Base-by-base conservation (phyloP, 2,113 vertebrate species). In the Thalassoma bifasciatum region DNA sequence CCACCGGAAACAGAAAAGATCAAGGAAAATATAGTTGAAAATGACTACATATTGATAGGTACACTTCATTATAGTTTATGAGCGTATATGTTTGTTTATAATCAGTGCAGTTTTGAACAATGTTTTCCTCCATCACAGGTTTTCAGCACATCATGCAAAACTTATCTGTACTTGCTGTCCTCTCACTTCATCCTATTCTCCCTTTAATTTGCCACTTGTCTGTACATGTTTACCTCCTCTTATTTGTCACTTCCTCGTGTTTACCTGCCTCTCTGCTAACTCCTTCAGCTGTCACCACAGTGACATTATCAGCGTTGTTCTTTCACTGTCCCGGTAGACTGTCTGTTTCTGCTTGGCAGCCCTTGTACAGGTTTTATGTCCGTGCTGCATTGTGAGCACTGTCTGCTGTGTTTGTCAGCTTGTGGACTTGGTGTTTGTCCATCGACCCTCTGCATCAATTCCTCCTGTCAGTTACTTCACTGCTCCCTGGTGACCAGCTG, bases 371-470 rank as follows among this genome's bases (percentile, higher is more conserved):
- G 30, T 21, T 60, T 65, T 65, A 52, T 61, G 72, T 82, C 56
- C 2, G 19, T 57, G 59, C 70, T 57, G 53, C 81, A 72, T 72
- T 79, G 86, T 82, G 84, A 53, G 42, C 46, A 19, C 66, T 70
- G 75, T 65, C 81, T 56, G 54, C 77, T 56, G 69, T 72, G 52
- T 84, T 72, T 84, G 79, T 80, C 86, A 82, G 59, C 60, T 40
- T 52, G 56, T 63, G 77, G 85, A 89, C 86, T 79, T 77, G 76
- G 73, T 86, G 82, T 88, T 87, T 87, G 90, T 87, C 83, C 79
- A 90, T 91, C 24, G 81, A 89, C 68, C 75, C 61, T 51, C 36
- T 8, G 56, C 66, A 90, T 92, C 61, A 80, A 89, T 87, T 75
- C 66, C 63, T 80, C 49, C 88, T 71, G 84, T 86, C 82, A 74